Conservation (phyloP, 2,113 vertebrate species). For the Cyprinodon tularosa region DNA sequence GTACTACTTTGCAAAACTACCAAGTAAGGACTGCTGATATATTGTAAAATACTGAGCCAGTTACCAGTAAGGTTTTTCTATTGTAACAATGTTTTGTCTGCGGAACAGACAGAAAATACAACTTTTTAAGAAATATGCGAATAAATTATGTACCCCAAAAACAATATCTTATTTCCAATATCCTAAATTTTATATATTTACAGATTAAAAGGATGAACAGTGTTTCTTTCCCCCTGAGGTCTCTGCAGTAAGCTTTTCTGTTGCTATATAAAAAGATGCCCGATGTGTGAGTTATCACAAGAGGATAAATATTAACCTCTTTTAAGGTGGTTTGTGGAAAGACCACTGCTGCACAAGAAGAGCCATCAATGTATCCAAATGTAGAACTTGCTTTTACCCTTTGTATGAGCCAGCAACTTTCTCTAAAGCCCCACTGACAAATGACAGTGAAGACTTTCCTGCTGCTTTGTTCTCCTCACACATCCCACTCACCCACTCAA, state of each 20-base stretch:
- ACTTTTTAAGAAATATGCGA: not conserved
- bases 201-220: not conserved
- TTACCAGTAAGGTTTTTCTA: not conserved
- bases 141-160: not conserved
- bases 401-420: slow-evolving; percentile 13
- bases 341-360: slow-evolving; percentile 5
- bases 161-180: not conserved
- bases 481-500: slow-evolving; percentile 34
- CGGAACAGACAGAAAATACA: not conserved
- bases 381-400: slow-evolving; percentile 21
- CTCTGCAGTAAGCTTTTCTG: not conserved
- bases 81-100: not conserved
- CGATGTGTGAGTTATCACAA: slow-evolving; percentile 22
- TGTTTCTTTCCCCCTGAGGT: not conserved
- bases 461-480: slow-evolving; percentile 19
- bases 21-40: not conserved
- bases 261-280: slow-evolving; percentile 1
- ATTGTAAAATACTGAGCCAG: not conserved
- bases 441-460: slow-evolving; percentile 47
- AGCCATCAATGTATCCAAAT: slow-evolving; percentile 24
- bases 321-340: slow-evolving; percentile 5
- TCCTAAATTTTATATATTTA: not conserved
- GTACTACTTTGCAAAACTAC: not conserved
- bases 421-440: slow-evolving; percentile 54
- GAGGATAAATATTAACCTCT: slow-evolving; percentile 51